Base-by-base conservation (phyloP, 2,113 vertebrate species). In the Pterophyllum scalare region DNA sequence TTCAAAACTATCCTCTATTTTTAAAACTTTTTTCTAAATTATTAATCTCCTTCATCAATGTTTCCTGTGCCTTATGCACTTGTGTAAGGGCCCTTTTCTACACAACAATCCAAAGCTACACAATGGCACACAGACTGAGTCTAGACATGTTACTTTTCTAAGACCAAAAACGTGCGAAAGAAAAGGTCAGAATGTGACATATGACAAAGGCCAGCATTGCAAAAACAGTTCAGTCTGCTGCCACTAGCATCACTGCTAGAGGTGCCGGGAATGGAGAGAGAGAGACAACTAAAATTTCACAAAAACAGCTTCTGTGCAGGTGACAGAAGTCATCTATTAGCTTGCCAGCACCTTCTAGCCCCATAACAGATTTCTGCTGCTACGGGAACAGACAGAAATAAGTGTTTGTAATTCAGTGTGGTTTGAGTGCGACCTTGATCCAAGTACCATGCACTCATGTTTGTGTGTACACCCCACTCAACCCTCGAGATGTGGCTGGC, bases 141-240 rank as follows among this genome's bases (percentile, higher is more conserved):
- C 65, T 60, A 56, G 52, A 75, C 80, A 59, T 77, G 82, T 60
- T 79, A 40, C 60, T 81, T 86, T 83, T 60, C 82, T 59, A n/a
- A 38, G 62, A 85, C 75, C 54, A 49, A 84, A 70, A 64, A 65
- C 24, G 60, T 28, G 49, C 28, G 49, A 79, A 60, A 80, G 83
- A 91, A 95, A 95, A 94, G 92, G 93, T 85, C 94, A 95, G 90
- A 82, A 83, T 77, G 77, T 87, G 90, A 90, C 88, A 90, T 77
- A 83, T 93, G 93, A 93, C 88, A 94, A 91, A 94, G 89, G 92
- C 88, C 88, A 90, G 80, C 80, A 83, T 91, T 90, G 91, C 84
- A 89, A 87, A 92, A 90, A 93, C 86, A 93, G 86, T 90, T 88
- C 91, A 84, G 87, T 79, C 81, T 87, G 80, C 87, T 86, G 89